Base-by-base conservation (phyloP, 2,113 vertebrate genomes). In the Eptatretus burgeri region DNA sequence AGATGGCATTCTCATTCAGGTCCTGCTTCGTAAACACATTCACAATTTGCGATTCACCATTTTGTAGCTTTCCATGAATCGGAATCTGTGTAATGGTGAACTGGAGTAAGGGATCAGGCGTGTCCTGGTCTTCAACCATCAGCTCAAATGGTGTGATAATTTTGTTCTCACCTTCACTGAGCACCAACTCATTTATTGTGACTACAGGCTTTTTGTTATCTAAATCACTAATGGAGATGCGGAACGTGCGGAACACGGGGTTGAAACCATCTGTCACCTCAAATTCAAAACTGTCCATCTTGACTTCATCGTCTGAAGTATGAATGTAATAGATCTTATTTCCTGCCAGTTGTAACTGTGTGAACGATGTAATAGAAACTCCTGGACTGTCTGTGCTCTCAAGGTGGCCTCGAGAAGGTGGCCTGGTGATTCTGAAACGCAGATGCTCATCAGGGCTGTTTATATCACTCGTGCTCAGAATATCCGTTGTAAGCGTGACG, bases 211-310 rank as follows among this genome's bases (percentile, higher is more conserved):
- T 91, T 69, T 93, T 95, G 66, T 95, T 95, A 75, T 95, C 89
- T 51, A 95, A 87, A 2, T 85, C 86, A 1, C 75, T 76, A 64
- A 95, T 94, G 65, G 84, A 89, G 68, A 95, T 79, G 17, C 84
- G 79, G 69, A 95, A 95, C 1, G 87, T 95, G 66, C 87, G 84
- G 69, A 86, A 95, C 63, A 95, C 82, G 0, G 85, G 83, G 68
- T 95, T 95, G 68, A 74, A 85, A 27, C 89, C 89, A 10, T 95
- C 89, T 0, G 85, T 95, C 67, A 94, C 86, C 69, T 93, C 79
- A 67, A 95, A 95, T 69, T 95, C 86, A 71, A 95, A 95, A 67
- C 87, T 93, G 70, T 95, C 89, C 82, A 83, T 86, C 73, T 86
- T 94, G 13, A 84, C 77, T 66, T 94, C 89, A 1, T 95, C 89